Percentiles rank a stretch among this genome's conserved stretches.
phyloP scores from a whole-genome alignment of 1,140 invertebrate species.

The Brachionus manjavacas region DNA sequence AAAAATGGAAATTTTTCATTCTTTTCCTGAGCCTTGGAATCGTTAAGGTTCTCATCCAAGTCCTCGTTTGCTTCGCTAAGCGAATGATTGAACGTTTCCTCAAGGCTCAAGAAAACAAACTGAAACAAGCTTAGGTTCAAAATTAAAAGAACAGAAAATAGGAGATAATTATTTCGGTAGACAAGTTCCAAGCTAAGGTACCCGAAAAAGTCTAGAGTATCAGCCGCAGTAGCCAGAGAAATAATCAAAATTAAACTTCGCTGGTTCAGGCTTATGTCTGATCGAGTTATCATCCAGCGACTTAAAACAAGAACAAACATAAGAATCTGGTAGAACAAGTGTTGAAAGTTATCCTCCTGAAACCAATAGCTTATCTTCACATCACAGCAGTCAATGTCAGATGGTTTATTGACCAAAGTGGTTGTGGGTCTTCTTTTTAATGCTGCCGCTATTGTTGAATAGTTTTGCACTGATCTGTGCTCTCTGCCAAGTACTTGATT shows the following conservation, averaged over 20 bases:
- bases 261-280: constrained; percentile 24
- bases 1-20: constrained; percentile 30
- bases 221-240: constrained; percentile 29
- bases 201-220: constrained; percentile 37
- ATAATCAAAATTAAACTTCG: constrained; percentile 20
- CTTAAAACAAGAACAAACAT: constrained; percentile 12
- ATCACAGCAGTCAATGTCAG: constrained; percentile 21
- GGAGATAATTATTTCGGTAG: constrained; percentile 5
- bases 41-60: neutral
- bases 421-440: neutral
- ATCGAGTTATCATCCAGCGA: constrained; percentile 27
- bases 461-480: neutral
- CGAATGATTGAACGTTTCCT: neutral
- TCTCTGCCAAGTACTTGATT: neutral
- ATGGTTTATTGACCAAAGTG: neutral
- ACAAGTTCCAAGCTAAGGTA: constrained; percentile 23
- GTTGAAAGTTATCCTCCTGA: constrained; percentile 35
- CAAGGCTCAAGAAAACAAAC: constrained; percentile 25
- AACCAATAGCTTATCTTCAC: constrained; percentile 31
- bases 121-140: neutral
- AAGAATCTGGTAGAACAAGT: neutral
- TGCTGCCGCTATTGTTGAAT: neutral
- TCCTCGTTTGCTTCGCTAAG: neutral
- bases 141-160: constrained; percentile 16
- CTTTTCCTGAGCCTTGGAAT: neutral